Evolutionary conservation across 1,140 invertebrate species (phyloP).

Genomic region (Conus ventricosus): DNA sequence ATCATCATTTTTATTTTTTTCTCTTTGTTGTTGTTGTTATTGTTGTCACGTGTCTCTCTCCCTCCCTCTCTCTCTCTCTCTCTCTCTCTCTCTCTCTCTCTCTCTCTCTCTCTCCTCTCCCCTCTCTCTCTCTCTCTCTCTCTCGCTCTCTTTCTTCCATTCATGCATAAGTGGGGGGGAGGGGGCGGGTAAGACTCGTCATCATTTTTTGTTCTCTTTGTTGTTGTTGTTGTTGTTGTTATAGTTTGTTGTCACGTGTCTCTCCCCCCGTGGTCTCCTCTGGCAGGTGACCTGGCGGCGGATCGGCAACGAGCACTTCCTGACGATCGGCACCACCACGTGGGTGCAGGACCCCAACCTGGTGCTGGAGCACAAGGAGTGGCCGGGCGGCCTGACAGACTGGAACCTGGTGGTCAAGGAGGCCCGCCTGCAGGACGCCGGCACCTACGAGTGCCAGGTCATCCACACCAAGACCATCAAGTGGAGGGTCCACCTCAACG

Average conservation of each 20-base stretch:
- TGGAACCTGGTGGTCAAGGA: conserved; percentile 54
- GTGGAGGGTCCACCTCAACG: conserved; percentile 45
- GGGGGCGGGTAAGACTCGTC: background rate
- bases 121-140: no score
- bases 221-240: background rate
- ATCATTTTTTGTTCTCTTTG: background rate
- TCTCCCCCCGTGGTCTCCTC: background rate
- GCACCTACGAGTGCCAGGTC: conserved; percentile 52
- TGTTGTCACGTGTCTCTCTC: no score
- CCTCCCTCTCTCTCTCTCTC: no score
- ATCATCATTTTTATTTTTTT: no score
- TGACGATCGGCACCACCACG: conserved; percentile 50
- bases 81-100: no score
- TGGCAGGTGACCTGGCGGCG: conserved; percentile 50
- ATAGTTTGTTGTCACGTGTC: background rate
- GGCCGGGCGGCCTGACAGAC: conserved; percentile 54
- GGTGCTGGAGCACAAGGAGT: conserved; percentile 77
- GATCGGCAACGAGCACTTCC: conserved; percentile 40
- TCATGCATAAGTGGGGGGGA: no score
- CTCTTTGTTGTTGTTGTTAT: no score
- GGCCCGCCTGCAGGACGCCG: conserved; percentile 42
- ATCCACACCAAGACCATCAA: conserved; percentile 43
- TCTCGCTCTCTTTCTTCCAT: no score
- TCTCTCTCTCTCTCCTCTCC: no score
- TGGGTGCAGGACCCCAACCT: conserved; percentile 48